phyloP scores from a whole-genome alignment of 2,113 vertebrate genomes.

The Hystrix cristata region DNA sequence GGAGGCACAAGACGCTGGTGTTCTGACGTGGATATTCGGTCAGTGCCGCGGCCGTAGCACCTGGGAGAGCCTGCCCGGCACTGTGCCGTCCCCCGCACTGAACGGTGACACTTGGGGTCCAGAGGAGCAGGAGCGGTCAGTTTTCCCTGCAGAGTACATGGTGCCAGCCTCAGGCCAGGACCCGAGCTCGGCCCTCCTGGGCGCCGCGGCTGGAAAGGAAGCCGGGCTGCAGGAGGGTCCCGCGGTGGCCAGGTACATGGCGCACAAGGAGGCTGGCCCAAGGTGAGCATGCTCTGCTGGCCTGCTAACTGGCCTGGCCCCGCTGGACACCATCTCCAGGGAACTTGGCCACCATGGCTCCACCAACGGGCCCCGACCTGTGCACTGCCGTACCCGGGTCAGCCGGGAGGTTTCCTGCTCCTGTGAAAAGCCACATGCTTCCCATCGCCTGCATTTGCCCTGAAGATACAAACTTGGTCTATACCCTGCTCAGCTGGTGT shows the following conservation, averaged over 20 bases:
- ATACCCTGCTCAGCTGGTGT: not conserved
- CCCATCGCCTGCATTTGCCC: not conserved
- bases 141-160: too few relatives aligned
- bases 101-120: too few relatives aligned
- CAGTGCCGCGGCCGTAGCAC: not conserved
- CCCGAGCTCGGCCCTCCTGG: not conserved
- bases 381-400: too few relatives aligned
- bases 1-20: not conserved
- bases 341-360: too few relatives aligned
- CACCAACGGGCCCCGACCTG: too few relatives aligned
- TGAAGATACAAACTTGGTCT: not conserved
- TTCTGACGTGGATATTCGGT: not conserved
- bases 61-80: not conserved
- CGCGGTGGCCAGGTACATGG: too few relatives aligned
- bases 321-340: too few relatives aligned
- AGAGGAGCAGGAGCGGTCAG: not conserved
- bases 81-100: not conserved
- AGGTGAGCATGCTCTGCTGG: too few relatives aligned
- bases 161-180: too few relatives aligned
- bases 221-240: not conserved
- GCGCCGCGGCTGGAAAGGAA: not conserved
- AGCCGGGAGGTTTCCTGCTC: not conserved
- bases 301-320: too few relatives aligned
- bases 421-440: not conserved
- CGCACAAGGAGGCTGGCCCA: not conserved